Percentiles rank a stretch among this genome's conserved stretches.
Evolutionary conservation across 2,113 vertebrate genomes (phyloP).

Genomic region (Chlamydotis undulata): DNA sequence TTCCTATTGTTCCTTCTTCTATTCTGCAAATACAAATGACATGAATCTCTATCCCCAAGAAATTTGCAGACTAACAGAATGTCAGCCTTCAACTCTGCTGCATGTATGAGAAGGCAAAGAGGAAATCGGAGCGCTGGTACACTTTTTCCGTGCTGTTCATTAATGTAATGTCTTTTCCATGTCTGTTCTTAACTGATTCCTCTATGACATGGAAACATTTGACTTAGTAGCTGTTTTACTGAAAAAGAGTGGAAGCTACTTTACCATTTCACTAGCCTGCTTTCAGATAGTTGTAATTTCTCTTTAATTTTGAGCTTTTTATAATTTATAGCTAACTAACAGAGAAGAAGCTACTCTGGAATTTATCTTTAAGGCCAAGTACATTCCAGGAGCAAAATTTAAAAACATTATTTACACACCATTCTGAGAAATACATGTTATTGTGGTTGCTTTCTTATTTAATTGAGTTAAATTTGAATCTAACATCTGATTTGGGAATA

Average conservation of each 20-base stretch:
- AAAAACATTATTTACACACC: background rate
- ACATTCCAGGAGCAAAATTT: background rate
- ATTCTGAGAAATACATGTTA: background rate
- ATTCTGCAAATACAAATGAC: background rate
- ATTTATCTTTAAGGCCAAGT: background rate
- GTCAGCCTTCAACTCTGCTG: background rate
- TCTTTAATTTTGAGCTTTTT: background rate
- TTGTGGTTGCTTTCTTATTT: background rate
- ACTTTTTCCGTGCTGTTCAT: background rate
- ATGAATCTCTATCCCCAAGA: background rate
- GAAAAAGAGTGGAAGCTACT: background rate
- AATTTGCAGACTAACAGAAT: background rate
- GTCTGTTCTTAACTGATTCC: background rate
- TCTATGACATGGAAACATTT: background rate
- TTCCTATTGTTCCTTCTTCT: background rate
- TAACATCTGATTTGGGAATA: background rate
- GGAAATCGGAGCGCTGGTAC: background rate
- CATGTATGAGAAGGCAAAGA: background rate
- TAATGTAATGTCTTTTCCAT: background rate
- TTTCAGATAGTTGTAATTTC: background rate
- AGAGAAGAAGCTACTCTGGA: background rate
- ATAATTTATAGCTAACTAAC: background rate
- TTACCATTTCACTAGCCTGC: background rate
- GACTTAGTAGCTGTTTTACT: background rate
- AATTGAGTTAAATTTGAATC: background rate